Base-by-base conservation (phyloP, 2,113 vertebrate species). In the Perognathus longimembris region DNA sequence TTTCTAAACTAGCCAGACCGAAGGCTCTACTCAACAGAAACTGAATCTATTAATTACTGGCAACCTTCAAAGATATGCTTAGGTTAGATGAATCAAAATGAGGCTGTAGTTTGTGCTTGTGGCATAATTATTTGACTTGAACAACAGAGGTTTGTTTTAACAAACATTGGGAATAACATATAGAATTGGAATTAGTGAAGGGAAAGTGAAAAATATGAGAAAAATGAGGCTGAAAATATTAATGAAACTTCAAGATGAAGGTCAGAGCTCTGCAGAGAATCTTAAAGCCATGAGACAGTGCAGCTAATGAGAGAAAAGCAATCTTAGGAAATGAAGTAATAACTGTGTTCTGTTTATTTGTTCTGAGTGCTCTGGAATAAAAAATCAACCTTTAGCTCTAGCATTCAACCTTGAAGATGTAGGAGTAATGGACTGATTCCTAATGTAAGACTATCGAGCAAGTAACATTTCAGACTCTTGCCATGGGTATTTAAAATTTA, bases 191-290 rank as follows among this genome's bases (percentile, higher is more conserved):
- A 2, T 5, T 63, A 85, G 4, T 36, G 82, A 92, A 87, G 54
- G 40, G 6, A 78, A 73, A 54, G 36, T 20, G 30, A 75, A 76
- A 57, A 76, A 57, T 7, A 3, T 70, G 28, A 89, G 45, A 82
- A 92, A 87, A 82, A 30, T 21, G 30, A 20, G 59, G 61, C 54
- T 54, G 24, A 94, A 78, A 81, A 82, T 92, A 59, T 75, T 94
- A 71, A 67, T 74, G 61, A 71, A 21, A 63, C 4, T 42, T 90
- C 10, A 76, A 75, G 66, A 30, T 57, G 61, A 69, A 83, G 12
- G 24, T 40, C 40, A 12, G 4, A 36, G 30, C 18, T 34, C 7
- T 50, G 30, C 14, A 90, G n/a, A 40, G 71, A 34, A 81, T 24
- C 18, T 74, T 50, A 38, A 80, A 69, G 42, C 32, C 22, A 20